Percentiles rank a stretch among this genome's conserved stretches.
Conservation (phyloP, 2,113 vertebrate genomes). For the Lucifuga dentata region DNA sequence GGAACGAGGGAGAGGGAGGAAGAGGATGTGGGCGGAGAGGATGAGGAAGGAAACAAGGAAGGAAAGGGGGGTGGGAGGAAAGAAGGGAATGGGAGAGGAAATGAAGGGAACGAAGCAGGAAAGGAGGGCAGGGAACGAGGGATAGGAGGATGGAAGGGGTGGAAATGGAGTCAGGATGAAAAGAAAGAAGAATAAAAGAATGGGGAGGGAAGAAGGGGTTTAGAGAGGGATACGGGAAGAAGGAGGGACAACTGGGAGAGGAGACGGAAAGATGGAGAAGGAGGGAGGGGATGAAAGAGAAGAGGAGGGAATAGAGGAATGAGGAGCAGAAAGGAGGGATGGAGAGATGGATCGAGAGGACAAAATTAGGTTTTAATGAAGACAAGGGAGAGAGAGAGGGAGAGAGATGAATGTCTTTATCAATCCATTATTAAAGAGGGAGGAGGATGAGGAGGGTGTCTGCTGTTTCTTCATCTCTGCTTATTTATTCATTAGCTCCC, state of each 20-base stretch:
- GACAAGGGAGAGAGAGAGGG: slow-evolving; percentile 11
- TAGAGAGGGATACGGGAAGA: neutral
- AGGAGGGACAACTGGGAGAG: slow-evolving; percentile 4
- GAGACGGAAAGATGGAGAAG: neutral
- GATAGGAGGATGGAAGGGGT: neutral
- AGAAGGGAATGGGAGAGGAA: neutral
- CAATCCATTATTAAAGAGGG: slow-evolving; percentile 14
- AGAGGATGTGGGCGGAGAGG: neutral
- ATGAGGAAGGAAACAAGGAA: neutral
- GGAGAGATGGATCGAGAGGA: neutral
- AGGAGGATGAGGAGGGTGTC: neutral
- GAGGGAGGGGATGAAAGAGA: neutral
- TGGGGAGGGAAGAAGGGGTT: neutral
- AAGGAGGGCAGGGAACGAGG: neutral
- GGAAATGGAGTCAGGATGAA: neutral
- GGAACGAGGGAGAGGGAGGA: too few species aligned
- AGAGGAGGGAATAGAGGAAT: neutral
- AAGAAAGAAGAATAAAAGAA: too few species aligned
- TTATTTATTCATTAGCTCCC: slow-evolving; percentile 72
- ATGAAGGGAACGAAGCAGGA: neutral
- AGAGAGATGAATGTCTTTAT: slow-evolving; percentile 68
- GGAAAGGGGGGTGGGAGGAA: neutral
- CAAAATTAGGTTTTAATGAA: slow-evolving; percentile 39
- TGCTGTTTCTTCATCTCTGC: slow-evolving; percentile 43
- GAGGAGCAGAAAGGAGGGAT: neutral